Conservation (phyloP, 2,888 invertebrate genomes). For the Muschampia plurimacula region DNA sequence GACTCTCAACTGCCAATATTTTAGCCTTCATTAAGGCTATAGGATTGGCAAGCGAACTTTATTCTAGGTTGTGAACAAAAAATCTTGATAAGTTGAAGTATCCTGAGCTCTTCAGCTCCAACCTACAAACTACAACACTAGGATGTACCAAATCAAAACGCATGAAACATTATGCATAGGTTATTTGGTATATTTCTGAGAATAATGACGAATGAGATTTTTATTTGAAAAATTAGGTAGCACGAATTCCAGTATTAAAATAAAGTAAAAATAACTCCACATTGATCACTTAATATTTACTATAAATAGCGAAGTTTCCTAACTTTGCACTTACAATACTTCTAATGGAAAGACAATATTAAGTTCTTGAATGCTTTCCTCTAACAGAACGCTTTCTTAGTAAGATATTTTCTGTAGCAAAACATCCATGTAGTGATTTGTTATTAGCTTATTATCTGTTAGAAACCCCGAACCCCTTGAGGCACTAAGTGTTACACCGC, state of each 20-base stretch:
- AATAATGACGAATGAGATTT: neutral
- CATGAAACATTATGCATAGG: neutral
- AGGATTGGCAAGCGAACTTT: too few relatives aligned
- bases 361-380: slow-evolving; percentile 14
- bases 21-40: too few relatives aligned
- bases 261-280: neutral
- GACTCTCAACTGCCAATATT: too few relatives aligned
- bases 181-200: neutral
- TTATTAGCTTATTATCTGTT: slow-evolving; percentile 40
- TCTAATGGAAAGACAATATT: slow-evolving; percentile 23
- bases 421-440: slow-evolving; percentile 34
- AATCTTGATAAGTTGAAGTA: too few relatives aligned
- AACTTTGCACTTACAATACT: neutral
- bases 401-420: slow-evolving; percentile 36
- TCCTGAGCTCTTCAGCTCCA: too few relatives aligned
- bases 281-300: neutral
- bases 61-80: too few relatives aligned
- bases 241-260: too few relatives aligned
- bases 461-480: slow-evolving; percentile 35
- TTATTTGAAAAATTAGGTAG: neutral
- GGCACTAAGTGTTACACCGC: slow-evolving; percentile 32
- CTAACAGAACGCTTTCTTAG: slow-evolving; percentile 34
- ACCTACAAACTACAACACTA: too few relatives aligned
- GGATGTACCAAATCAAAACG: slow-evolving; percentile 8
- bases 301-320: neutral